A percentile compares a stretch with the other conserved stretches of the same genome.
Conservation (phyloP, 2,888 invertebrate species). For the Hypsopygia costalis region DNA sequence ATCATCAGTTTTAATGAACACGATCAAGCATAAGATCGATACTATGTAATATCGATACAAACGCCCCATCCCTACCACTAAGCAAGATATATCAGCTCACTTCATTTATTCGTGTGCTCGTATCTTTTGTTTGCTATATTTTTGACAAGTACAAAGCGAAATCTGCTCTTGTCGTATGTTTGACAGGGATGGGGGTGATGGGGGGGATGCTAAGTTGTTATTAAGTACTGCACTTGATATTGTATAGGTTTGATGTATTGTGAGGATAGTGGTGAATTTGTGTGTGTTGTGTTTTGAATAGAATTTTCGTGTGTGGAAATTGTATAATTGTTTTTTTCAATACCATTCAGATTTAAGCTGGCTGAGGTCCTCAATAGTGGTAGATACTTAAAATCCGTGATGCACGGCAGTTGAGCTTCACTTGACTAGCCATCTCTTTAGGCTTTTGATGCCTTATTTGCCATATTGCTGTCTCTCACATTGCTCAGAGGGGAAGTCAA, state of each 20-base stretch:
- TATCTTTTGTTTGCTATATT: conserved; percentile 81
- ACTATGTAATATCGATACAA: conserved; percentile 31
- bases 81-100: conserved; percentile 76
- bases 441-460: no score
- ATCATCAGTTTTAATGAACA: no score
- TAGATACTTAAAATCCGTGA: no score
- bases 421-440: no score
- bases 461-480: no score
- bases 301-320: no score
- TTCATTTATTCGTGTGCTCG: conserved; percentile 73
- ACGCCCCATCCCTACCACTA: conserved; percentile 41
- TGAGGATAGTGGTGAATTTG: conserved; percentile 12
- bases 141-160: conserved; percentile 80
- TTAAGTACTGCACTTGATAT: conserved; percentile 70
- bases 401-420: no score
- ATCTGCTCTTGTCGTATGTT: conserved; percentile 78
- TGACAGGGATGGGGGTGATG: conserved; percentile 50
- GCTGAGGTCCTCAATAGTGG: no score
- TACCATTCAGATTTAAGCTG: no score
- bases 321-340: no score
- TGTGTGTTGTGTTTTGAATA: background rate
- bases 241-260: conserved; percentile 35
- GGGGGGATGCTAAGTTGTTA: conserved; percentile 69
- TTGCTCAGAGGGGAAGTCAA: no score
- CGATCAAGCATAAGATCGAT: no score